Conservation (phyloP, 2,888 invertebrate species). For the Argynnis bischoffii region DNA sequence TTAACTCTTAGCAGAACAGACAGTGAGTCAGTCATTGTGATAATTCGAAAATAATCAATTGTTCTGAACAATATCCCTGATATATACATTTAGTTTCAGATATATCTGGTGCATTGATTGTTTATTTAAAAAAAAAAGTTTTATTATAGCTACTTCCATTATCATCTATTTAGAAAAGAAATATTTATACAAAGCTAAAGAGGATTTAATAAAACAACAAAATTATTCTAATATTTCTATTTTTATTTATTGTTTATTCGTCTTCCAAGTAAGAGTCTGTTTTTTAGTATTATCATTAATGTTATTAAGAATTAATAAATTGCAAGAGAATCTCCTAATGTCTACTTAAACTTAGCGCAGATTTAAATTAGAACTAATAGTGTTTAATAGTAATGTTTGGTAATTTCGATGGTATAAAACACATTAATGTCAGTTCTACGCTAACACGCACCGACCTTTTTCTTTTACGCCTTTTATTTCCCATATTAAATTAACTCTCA, state of each 20-base stretch:
- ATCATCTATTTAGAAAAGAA: background rate
- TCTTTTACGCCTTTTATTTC: no score
- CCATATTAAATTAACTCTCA: no score
- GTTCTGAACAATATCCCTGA: no score
- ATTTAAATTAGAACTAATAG: conserved; percentile 60
- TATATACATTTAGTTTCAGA: no score
- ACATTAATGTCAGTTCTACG: conserved; percentile 30
- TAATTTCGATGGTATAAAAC: conserved; percentile 43
- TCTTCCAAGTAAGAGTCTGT: conserved; percentile 74
- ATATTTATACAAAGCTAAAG: background rate
- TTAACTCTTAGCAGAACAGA: no score
- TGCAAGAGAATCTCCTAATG: conserved; percentile 74
- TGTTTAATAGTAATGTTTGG: conserved; percentile 41
- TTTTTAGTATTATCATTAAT: conserved; percentile 62
- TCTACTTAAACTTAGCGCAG: conserved; percentile 73
- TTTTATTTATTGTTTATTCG: conserved; percentile 77
- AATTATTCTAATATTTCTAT: conserved; percentile 75
- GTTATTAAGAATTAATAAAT: conserved; percentile 72
- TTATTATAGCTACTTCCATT: no score
- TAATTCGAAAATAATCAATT: no score
- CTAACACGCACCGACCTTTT: background rate
- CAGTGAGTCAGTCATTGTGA: no score
- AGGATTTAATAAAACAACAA: conserved; percentile 59
- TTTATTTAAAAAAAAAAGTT: no score
- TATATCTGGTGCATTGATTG: no score